Percentiles rank a stretch among this genome's conserved stretches.
Evolutionary conservation across 2,113 vertebrate species (phyloP).

Genomic region (Camelus dromedarius): DNA sequence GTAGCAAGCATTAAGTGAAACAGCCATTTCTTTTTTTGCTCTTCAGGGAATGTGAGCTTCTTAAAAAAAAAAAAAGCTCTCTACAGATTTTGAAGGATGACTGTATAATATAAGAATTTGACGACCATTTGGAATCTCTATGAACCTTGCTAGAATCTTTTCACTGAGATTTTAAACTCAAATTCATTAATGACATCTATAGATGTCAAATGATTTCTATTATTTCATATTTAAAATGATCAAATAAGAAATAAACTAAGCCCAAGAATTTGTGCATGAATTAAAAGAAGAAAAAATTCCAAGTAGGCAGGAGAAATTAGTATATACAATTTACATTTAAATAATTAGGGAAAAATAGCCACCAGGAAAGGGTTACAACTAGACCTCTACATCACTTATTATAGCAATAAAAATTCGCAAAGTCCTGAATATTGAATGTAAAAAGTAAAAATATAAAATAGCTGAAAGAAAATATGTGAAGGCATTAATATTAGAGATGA

Average conservation of each 20-base stretch:
- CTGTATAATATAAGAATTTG: not conserved
- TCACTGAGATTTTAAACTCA: not conserved
- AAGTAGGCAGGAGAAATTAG: not conserved
- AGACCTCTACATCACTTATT: not conserved
- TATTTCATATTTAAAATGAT: not conserved
- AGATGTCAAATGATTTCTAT: not conserved
- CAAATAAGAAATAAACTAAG: constrained; percentile 1
- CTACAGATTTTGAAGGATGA: not conserved
- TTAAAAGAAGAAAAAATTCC: constrained; percentile 14
- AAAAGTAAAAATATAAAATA: constrained; percentile 13
- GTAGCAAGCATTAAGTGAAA: not conserved
- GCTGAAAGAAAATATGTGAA: not conserved
- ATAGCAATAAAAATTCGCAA: not conserved
- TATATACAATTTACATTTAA: not conserved
- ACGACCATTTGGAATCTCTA: not conserved
- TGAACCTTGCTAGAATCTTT: not conserved
- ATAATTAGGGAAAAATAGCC: not conserved
- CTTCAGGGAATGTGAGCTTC: not conserved
- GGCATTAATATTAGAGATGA: not conserved
- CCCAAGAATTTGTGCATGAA: not conserved
- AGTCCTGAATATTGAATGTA: not conserved
- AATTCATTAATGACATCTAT: not conserved
- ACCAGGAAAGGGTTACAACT: not conserved
- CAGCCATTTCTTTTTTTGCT: not conserved
- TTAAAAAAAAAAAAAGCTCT: not conserved